Conservation (phyloP, 1,140 invertebrate genomes). For the Brachionus asplanchnoidis region DNA sequence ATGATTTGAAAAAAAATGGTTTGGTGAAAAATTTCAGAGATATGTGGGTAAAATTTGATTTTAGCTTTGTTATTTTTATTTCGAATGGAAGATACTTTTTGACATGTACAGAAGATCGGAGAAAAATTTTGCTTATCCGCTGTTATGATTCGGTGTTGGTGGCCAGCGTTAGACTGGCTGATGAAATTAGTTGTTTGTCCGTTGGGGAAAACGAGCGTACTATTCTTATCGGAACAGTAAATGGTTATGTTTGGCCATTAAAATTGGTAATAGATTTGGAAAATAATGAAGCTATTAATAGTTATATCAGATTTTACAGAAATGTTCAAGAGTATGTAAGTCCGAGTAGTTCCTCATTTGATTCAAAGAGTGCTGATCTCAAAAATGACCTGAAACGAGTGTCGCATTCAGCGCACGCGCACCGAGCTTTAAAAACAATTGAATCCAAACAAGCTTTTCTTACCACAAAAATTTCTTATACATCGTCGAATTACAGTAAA, state of each 20-base stretch:
- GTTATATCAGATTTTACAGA: constrained; percentile 17
- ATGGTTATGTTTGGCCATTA: constrained; percentile 19
- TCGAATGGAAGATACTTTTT: constrained; percentile 8
- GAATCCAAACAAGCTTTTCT: not conserved
- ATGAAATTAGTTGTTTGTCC: not conserved
- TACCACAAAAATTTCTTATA: not conserved
- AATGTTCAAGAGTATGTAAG: not conserved
- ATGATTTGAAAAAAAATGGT: not conserved
- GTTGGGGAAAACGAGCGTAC: not conserved
- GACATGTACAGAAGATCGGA: not conserved
- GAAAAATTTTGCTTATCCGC: constrained; percentile 2
- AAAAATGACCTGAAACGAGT: constrained; percentile 24
- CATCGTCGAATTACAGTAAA: not conserved
- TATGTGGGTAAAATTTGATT: not conserved
- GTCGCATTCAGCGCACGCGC: constrained; percentile 1
- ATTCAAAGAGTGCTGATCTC: not conserved
- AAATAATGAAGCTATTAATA: constrained; percentile 10
- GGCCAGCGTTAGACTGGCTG: not conserved
- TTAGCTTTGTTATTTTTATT: constrained; percentile 22
- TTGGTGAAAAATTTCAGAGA: not conserved
- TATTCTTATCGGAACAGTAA: not conserved
- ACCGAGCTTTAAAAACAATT: constrained; percentile 10
- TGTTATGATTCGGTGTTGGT: constrained; percentile 22
- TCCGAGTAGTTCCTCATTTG: not conserved
- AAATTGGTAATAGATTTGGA: constrained; percentile 34